A percentile compares a stretch with the other conserved stretches of the same genome.
These are phyloP conservation scores for Caradrina kadenii DNA, from an alignment of 2,888 invertebrate genomes.

Conservation along the genomic window DNA sequence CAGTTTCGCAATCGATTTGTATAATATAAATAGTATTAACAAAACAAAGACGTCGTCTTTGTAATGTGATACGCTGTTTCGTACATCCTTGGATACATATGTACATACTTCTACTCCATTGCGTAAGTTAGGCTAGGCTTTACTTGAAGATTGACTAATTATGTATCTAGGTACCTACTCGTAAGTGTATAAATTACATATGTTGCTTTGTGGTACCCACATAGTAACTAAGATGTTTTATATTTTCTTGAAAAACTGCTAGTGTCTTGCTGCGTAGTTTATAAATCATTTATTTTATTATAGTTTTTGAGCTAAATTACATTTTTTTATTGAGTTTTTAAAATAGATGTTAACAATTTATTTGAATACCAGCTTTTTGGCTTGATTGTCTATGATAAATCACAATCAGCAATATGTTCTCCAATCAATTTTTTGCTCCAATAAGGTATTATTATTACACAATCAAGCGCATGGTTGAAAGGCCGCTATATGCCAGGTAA, in stretches of 20 bases:
- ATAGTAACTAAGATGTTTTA: too few species aligned
- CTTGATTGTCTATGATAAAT: neutral
- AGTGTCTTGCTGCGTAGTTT: too few species aligned
- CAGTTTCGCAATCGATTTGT: conserved; percentile 10
- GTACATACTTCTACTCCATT: conserved; percentile 18
- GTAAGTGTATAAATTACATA: neutral
- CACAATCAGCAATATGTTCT: neutral
- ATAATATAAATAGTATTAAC: conserved; percentile 24
- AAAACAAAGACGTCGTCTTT: conserved; percentile 23
- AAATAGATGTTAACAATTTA: neutral
- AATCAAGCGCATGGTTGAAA: conserved; percentile 1
- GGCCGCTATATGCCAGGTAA: neutral
- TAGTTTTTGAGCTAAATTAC: neutral
- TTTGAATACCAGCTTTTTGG: neutral
- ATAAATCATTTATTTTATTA: too few species aligned
- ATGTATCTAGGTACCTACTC: conserved; percentile 1
- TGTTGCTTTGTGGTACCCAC: too few species aligned
- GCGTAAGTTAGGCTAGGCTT: conserved; percentile 31
- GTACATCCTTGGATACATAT: conserved; percentile 33
- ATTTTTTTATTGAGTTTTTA: neutral
- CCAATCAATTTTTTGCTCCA: conserved; percentile 3
- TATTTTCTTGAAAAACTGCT: too few species aligned
- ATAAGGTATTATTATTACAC: conserved; percentile 8
- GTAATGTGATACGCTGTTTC: conserved; percentile 37
- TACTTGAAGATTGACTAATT: conserved; percentile 34